These are phyloP conservation scores for Aphyosemion australe DNA, from an alignment of 2,113 vertebrate species.

Conservation along the genomic window DNA sequence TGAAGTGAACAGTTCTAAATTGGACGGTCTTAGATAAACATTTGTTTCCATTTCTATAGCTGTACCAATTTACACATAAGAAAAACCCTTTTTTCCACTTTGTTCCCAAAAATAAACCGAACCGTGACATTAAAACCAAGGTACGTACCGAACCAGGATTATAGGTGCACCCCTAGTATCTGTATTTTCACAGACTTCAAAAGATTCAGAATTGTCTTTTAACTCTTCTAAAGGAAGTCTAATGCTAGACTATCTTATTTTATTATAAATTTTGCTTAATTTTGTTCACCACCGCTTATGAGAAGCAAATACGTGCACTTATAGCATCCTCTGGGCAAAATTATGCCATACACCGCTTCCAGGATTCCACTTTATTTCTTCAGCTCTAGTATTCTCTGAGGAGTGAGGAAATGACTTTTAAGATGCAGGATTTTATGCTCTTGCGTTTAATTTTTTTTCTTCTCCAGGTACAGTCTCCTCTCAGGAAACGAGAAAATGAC, in stretches of 20 bases:
- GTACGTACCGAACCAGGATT: too few relatives aligned
- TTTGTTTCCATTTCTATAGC: too few relatives aligned
- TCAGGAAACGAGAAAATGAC: constrained; percentile 93
- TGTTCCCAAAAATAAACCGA: too few relatives aligned
- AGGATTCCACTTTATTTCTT: background rate
- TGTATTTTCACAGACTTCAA: too few relatives aligned
- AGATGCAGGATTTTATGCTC: constrained; percentile 9
- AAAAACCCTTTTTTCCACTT: too few relatives aligned
- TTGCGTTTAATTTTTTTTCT: background rate
- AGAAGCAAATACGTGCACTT: constrained; percentile 8
- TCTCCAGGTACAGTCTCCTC: constrained; percentile 86
- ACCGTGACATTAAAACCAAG: too few relatives aligned
- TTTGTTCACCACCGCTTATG: background rate
- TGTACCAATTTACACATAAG: too few relatives aligned
- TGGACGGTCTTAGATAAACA: too few relatives aligned
- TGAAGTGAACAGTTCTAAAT: too few relatives aligned
- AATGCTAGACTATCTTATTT: background rate
- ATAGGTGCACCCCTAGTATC: too few relatives aligned
- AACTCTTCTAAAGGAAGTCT: too few relatives aligned
- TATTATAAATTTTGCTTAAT: constrained; percentile 2
- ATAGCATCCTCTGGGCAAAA: background rate
- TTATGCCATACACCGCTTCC: background rate
- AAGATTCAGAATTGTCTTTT: too few relatives aligned
- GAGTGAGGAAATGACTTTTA: background rate
- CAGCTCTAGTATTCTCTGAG: background rate